Conservation (phyloP, 2,797 vertebrate genomes). For the Gallinago solitaria region DNA sequence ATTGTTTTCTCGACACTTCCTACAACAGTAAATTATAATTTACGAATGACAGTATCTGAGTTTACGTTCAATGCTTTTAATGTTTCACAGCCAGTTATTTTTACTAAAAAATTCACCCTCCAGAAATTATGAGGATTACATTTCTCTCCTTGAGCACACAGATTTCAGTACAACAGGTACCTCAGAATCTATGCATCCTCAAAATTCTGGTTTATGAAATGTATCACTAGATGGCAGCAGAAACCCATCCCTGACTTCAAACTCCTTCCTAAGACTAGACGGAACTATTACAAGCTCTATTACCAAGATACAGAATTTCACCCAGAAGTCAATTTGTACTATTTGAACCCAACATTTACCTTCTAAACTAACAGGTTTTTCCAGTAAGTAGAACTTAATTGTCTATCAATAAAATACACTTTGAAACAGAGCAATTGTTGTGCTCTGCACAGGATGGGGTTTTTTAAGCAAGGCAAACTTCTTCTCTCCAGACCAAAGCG, state of each 20-base stretch:
- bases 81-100: not conserved
- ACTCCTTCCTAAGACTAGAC: not conserved
- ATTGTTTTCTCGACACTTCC: not conserved
- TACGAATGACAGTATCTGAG: not conserved
- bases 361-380: not conserved
- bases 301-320: not conserved
- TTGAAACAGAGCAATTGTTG: not conserved
- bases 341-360: not conserved
- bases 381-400: not conserved
- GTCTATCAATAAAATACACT: not conserved
- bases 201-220: not conserved
- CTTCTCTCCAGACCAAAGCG: not conserved
- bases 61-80: not conserved
- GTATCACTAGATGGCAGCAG: constrained; percentile 40
- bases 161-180: not conserved
- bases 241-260: not conserved
- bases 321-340: not conserved
- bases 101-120: not conserved
- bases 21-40: not conserved
- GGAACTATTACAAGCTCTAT: not conserved
- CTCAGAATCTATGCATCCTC: not conserved
- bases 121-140: not conserved
- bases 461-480: not conserved
- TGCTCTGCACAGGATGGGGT: not conserved
- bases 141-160: not conserved